phyloP scores from a whole-genome alignment of 2,888 invertebrate genomes.

The Lycia hirtaria region DNA sequence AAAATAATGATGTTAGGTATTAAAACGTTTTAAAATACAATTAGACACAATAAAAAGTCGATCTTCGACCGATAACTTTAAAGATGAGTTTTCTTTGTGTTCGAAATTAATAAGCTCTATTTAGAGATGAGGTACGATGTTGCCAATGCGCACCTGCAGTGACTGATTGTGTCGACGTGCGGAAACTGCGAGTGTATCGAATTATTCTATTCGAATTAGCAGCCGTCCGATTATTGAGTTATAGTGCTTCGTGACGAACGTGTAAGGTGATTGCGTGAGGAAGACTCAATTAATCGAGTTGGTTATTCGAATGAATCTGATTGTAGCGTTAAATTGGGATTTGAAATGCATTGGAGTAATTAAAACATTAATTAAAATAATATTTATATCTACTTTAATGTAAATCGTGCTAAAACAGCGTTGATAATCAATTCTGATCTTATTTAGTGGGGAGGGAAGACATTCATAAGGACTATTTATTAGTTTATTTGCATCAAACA shows the following conservation, averaged over 20 bases:
- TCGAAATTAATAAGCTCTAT: neutral
- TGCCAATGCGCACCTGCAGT: constrained; percentile 26
- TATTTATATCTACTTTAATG: no score
- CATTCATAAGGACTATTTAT: constrained; percentile 8
- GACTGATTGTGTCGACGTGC: constrained; percentile 28
- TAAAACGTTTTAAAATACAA: neutral
- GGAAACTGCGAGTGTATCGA: constrained; percentile 15
- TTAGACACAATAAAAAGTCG: neutral
- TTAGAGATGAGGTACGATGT: constrained; percentile 1
- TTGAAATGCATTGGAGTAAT: neutral
- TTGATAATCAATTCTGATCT: neutral
- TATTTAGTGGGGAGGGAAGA: neutral
- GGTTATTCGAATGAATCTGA: constrained; percentile 3
- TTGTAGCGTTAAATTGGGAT: neutral
- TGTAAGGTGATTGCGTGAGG: constrained; percentile 8
- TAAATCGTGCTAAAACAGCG: no score
- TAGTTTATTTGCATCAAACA: constrained; percentile 22
- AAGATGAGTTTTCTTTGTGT: neutral
- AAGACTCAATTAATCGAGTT: neutral
- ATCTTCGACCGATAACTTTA: neutral
- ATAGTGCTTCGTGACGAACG: constrained; percentile 13
- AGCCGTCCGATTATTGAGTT: constrained; percentile 8
- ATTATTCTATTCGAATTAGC: constrained; percentile 25
- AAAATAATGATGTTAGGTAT: constrained; percentile 17
- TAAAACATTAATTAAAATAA: no score